A percentile compares a stretch with the other conserved stretches of the same genome.
These are phyloP conservation scores for Drosophila anomalata DNA, from an alignment of 2,888 invertebrate species.

Conservation along the genomic window DNA sequence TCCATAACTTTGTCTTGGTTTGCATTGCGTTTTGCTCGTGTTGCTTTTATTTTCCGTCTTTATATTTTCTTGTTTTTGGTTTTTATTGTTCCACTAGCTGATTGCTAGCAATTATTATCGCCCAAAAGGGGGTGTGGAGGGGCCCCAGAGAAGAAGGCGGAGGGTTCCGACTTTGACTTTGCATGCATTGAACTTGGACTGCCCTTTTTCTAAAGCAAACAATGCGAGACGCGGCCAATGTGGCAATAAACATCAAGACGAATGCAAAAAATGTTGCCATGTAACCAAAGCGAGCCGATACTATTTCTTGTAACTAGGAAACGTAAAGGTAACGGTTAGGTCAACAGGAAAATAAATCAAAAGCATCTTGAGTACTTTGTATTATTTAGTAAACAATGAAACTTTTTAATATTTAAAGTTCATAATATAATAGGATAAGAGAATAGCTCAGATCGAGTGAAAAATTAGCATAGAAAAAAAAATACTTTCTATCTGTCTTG, in stretches of 20 bases:
- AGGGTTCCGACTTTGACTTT: constrained; percentile 43
- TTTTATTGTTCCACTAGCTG: constrained; percentile 57
- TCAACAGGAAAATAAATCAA: too few species aligned
- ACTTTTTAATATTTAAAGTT: too few species aligned
- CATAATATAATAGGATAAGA: too few species aligned
- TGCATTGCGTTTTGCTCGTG: constrained; percentile 37
- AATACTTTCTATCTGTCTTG: too few species aligned
- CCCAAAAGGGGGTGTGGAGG: constrained; percentile 10
- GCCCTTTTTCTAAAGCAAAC: constrained; percentile 27
- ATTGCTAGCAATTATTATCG: constrained; percentile 51
- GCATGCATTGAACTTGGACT: constrained; percentile 42
- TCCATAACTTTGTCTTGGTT: constrained; percentile 45
- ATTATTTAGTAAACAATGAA: too few species aligned
- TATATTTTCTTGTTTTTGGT: constrained; percentile 25
- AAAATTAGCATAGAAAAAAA: too few species aligned
- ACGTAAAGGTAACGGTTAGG: background rate
- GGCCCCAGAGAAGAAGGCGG: constrained; percentile 8
- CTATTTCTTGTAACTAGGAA: background rate
- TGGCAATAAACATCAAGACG: constrained; percentile 29
- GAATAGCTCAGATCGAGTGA: too few species aligned
- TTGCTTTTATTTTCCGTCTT: constrained; percentile 34
- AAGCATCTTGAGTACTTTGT: too few species aligned
- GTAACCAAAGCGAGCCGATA: background rate
- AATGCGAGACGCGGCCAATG: constrained; percentile 35
- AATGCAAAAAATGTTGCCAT: constrained; percentile 30